A percentile compares a stretch with the other conserved stretches of the same genome.
phyloP scores from a whole-genome alignment of 2,113 vertebrate species.

The Cromileptes altivelis region DNA sequence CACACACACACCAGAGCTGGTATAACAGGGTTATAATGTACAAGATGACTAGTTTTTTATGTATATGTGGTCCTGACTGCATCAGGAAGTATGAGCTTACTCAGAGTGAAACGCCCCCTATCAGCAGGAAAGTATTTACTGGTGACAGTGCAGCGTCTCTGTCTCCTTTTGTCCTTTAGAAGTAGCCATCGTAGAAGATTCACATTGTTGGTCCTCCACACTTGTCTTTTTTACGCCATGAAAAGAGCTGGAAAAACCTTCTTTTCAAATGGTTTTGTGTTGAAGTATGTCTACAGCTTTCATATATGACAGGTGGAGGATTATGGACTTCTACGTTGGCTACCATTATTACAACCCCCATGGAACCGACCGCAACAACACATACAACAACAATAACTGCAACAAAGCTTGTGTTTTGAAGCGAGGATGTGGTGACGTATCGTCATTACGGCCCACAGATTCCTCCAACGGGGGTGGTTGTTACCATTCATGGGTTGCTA shows the following conservation, averaged over 20 bases:
- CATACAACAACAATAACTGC: constrained; percentile 59
- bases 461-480: constrained; percentile 50
- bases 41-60: constrained; percentile 74
- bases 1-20: constrained; percentile 67
- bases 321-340: constrained; percentile 55
- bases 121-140: constrained; percentile 66
- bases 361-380: constrained; percentile 49
- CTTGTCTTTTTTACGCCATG: neutral
- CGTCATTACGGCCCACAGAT: neutral
- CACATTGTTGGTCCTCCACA: constrained; percentile 3
- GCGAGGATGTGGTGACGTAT: constrained; percentile 35
- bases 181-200: constrained; percentile 62
- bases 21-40: constrained; percentile 80
- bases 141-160: constrained; percentile 48
- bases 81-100: constrained; percentile 65
- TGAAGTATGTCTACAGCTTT: neutral
- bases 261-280: neutral
- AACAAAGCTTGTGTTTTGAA: constrained; percentile 41
- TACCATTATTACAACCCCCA: constrained; percentile 13
- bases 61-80: constrained; percentile 58
- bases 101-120: constrained; percentile 59
- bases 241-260: neutral
- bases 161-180: constrained; percentile 58
- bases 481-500: constrained; percentile 56
- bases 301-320: constrained; percentile 12